Evolutionary conservation across 2,797 vertebrate species (phyloP).

Genomic region (Onychomys torridus): DNA sequence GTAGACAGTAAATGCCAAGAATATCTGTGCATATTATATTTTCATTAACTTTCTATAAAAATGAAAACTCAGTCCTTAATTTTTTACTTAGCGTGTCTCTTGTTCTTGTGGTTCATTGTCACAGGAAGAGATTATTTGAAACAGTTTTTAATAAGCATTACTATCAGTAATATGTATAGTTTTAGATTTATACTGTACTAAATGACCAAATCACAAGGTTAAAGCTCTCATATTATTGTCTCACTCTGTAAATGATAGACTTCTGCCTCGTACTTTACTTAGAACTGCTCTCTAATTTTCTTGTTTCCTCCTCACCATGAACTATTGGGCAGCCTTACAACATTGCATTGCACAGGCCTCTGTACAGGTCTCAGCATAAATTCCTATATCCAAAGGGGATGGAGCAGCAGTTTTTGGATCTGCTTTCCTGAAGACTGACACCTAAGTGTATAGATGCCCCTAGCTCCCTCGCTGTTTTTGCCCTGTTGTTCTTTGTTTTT

Average conservation of each 20-base stretch:
- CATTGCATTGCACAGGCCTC: neutral
- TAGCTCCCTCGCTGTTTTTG: neutral
- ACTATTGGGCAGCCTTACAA: neutral
- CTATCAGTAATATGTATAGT: neutral
- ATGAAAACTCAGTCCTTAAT: slow-evolving; percentile 23
- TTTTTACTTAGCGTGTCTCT: slow-evolving; percentile 39
- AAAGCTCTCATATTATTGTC: neutral
- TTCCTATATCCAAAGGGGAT: neutral
- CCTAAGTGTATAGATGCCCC: neutral
- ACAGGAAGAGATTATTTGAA: neutral
- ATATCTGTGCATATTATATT: neutral
- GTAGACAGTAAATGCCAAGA: neutral
- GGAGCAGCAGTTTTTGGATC: rapidly evolving
- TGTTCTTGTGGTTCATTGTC: neutral
- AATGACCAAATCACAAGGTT: neutral
- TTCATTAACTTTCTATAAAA: slow-evolving; percentile 37
- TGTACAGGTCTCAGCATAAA: neutral
- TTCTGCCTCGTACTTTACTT: neutral
- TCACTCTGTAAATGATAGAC: neutral
- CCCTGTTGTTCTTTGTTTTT: neutral
- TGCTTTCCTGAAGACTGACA: neutral
- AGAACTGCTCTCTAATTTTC: neutral
- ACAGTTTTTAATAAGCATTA: neutral
- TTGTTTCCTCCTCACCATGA: neutral
- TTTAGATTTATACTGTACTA: neutral